Conservation (phyloP, 2,797 vertebrate genomes). For the Microctenopoma stevenorrisi region DNA sequence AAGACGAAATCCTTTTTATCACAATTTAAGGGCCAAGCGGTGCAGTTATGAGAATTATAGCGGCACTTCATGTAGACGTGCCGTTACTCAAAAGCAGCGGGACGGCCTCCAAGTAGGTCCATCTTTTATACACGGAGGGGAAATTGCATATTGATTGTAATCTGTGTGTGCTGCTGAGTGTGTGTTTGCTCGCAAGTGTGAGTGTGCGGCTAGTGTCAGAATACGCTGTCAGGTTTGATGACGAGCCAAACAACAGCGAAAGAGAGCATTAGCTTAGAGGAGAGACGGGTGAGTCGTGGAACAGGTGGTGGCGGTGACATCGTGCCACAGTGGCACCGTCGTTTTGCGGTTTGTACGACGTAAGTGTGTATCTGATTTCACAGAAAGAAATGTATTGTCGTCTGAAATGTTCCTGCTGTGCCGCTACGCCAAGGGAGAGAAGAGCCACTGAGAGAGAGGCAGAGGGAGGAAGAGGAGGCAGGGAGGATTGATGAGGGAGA, state of each 20-base stretch:
- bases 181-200: slow-evolving; percentile 44
- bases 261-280: neutral
- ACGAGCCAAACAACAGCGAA: slow-evolving; percentile 31
- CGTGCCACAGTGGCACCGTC: too few relatives aligned
- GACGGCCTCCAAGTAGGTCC: slow-evolving; percentile 70
- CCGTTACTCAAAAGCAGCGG: slow-evolving; percentile 74
- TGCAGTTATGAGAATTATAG: slow-evolving; percentile 78
- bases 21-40: slow-evolving; percentile 73
- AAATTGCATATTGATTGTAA: slow-evolving; percentile 85
- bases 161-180: slow-evolving; percentile 54
- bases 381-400: neutral
- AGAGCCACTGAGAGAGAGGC: neutral
- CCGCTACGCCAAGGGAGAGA: neutral
- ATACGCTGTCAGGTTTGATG: slow-evolving; percentile 58
- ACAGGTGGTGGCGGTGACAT: neutral
- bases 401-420: neutral
- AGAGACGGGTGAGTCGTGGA: neutral
- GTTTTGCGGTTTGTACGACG: neutral
- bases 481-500: slow-evolving; percentile 62
- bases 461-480: neutral
- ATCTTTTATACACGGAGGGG: slow-evolving; percentile 76
- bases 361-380: neutral
- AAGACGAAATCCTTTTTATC: slow-evolving; percentile 80
- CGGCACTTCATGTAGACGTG: slow-evolving; percentile 68
- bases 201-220: slow-evolving; percentile 14